These are phyloP conservation scores for Eurystomus gularis DNA, from an alignment of 2,113 vertebrate species.

Conservation along the genomic window DNA sequence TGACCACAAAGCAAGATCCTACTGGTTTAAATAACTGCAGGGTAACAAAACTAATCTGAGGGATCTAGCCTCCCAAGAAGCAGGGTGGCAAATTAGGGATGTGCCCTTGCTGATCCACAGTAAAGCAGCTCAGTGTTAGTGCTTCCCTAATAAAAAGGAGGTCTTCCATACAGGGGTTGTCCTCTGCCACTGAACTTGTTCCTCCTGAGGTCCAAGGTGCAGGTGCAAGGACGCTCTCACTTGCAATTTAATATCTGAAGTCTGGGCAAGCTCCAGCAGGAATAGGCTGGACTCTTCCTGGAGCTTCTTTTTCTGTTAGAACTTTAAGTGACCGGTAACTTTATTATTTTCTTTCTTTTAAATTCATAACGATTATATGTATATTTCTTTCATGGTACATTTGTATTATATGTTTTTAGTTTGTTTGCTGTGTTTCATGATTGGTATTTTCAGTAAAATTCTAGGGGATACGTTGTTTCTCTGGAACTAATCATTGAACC, in stretches of 20 bases:
- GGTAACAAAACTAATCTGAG: not conserved
- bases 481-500: not conserved
- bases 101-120: not conserved
- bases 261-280: not conserved
- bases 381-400: not conserved
- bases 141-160: not conserved
- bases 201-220: not conserved
- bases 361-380: not conserved
- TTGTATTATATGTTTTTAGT: not conserved
- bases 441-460: not conserved
- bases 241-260: not conserved
- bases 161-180: not conserved
- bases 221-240: not conserved
- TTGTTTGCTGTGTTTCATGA: not conserved
- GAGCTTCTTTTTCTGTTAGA: not conserved
- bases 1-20: not conserved
- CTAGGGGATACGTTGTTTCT: not conserved
- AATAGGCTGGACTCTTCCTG: not conserved
- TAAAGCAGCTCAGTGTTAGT: not conserved
- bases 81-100: not conserved
- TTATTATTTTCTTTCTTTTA: not conserved
- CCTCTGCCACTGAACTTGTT: not conserved
- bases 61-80: not conserved
- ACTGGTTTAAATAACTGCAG: not conserved
- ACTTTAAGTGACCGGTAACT: not conserved